Percentiles rank a stretch among this genome's conserved stretches.
These are phyloP conservation scores for Lithobates pipiens DNA, from an alignment of 2,797 vertebrate genomes.

Conservation along the genomic window DNA sequence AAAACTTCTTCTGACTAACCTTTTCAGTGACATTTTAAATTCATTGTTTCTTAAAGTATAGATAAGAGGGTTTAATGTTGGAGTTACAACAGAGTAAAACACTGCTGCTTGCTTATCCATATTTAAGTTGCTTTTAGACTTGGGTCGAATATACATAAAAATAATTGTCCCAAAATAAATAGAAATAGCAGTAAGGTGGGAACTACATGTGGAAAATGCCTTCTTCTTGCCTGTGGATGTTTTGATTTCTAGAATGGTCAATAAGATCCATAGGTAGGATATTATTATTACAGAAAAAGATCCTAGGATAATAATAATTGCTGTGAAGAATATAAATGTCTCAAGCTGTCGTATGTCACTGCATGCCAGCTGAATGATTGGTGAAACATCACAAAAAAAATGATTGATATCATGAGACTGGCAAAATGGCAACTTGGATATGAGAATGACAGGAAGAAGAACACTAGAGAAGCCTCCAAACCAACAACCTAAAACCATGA, in stretches of 20 bases:
- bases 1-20: background rate
- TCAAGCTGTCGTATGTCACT: constrained; percentile 59
- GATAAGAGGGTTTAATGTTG: constrained; percentile 32
- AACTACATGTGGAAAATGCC: constrained; percentile 35
- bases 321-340: constrained; percentile 13
- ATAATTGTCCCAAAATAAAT: constrained; percentile 35
- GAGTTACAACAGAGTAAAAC: constrained; percentile 38
- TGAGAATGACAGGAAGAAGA: constrained; percentile 67
- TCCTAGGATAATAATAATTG: constrained; percentile 4
- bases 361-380: constrained; percentile 66
- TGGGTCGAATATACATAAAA: constrained; percentile 45
- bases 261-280: constrained; percentile 1
- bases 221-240: constrained; percentile 20
- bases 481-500: constrained; percentile 63
- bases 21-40: constrained; percentile 20
- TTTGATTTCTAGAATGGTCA: background rate
- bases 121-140: constrained; percentile 35
- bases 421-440: constrained; percentile 65
- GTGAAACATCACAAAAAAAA: constrained; percentile 67
- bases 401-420: constrained; percentile 65
- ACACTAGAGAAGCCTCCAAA: constrained; percentile 65
- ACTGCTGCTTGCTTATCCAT: constrained; percentile 24
- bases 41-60: constrained; percentile 36
- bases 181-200: constrained; percentile 16
- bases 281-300: constrained; percentile 11